These are phyloP conservation scores for Monoplex corrugatus DNA, from an alignment of 2,888 invertebrate species.

Conservation along the genomic window DNA sequence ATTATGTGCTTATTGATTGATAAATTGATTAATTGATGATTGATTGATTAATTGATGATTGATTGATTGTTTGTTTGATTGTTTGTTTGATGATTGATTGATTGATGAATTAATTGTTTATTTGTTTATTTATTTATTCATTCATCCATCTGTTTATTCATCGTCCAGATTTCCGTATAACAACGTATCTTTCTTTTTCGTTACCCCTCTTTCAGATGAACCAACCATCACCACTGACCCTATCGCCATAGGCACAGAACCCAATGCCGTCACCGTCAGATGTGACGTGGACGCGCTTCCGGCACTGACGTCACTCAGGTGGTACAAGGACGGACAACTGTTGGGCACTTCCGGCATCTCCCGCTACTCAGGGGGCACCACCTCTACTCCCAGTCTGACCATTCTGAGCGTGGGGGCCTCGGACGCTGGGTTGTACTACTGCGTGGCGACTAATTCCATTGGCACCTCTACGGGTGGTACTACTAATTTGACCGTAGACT, in stretches of 20 bases:
- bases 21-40: too few species aligned
- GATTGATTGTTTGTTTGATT: background rate
- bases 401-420: background rate
- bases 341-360: background rate
- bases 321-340: slow-evolving; percentile 23
- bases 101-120: too few species aligned
- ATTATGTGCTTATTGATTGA: too few species aligned
- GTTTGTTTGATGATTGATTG: too few species aligned
- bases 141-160: background rate
- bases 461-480: background rate
- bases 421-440: slow-evolving; percentile 20
- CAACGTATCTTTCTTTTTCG: background rate
- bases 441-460: slow-evolving; percentile 13
- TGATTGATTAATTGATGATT: background rate
- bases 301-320: slow-evolving; percentile 14
- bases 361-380: slow-evolving; percentile 29
- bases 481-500: slow-evolving; percentile 5
- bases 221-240: background rate
- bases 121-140: too few species aligned
- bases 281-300: slow-evolving; percentile 41
- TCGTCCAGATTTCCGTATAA: background rate
- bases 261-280: background rate
- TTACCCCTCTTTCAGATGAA: background rate
- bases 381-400: slow-evolving; percentile 7
- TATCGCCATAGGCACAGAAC: background rate